These are phyloP conservation scores for Sparidentex hasta DNA, from an alignment of 2,797 vertebrate species.

Conservation along the genomic window DNA sequence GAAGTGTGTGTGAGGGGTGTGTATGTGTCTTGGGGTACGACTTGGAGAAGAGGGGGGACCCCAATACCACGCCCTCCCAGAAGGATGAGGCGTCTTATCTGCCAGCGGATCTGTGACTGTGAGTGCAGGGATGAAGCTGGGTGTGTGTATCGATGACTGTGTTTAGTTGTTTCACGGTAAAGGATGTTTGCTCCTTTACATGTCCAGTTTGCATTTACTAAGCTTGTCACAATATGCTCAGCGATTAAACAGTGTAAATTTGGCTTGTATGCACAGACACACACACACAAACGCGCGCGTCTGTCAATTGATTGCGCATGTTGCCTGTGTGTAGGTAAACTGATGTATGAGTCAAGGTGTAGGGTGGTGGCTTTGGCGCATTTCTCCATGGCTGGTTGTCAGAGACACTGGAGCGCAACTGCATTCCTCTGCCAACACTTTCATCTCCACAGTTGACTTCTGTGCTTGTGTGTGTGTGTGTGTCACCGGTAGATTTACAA, in stretches of 20 bases:
- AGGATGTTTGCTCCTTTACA: constrained; percentile 11
- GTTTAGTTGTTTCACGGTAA: constrained; percentile 1
- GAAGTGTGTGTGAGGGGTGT: constrained; percentile 81
- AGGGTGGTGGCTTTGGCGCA: constrained; percentile 80
- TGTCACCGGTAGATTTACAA: background rate
- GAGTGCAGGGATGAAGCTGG: constrained; percentile 89
- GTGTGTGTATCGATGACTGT: constrained; percentile 27
- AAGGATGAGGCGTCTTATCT: constrained; percentile 97
- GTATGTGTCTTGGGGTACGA: constrained; percentile 67
- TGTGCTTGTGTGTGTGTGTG: constrained; percentile 15
- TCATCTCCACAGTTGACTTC: constrained; percentile 35
- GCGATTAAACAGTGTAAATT: constrained; percentile 3
- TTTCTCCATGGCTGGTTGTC: constrained; percentile 72
- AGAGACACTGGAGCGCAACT: constrained; percentile 56
- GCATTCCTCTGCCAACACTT: constrained; percentile 68
- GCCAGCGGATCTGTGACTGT: constrained; percentile 99
- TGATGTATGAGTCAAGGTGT: constrained; percentile 65
- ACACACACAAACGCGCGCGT: background rate
- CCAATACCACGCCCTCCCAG: constrained; percentile 75
- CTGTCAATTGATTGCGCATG: constrained; percentile 38
- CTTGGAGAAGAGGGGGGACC: constrained; percentile 76
- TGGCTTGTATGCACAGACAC: background rate
- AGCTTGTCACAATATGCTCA: constrained; percentile 17
- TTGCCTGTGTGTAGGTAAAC: constrained; percentile 38
- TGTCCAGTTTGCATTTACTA: background rate